Evolutionary conservation across 2,797 vertebrate species (phyloP).

Genomic region (Tenualosa thibaudeaui): DNA sequence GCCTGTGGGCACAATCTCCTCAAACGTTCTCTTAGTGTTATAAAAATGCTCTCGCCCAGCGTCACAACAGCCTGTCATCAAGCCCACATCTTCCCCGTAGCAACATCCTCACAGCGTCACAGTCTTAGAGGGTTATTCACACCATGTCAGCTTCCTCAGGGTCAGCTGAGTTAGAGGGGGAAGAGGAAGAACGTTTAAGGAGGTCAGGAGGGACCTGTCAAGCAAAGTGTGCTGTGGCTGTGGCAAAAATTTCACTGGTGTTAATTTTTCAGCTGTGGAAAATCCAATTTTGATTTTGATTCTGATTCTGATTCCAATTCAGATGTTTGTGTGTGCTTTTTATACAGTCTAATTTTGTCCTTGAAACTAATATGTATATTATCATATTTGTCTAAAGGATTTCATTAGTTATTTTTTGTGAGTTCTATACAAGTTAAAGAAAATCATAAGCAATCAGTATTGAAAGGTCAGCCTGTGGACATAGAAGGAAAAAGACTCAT

Average conservation of each 20-base stretch:
- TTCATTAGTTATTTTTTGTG: no score
- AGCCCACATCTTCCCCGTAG: background rate
- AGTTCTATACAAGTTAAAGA: no score
- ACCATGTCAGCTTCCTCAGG: background rate
- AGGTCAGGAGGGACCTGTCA: background rate
- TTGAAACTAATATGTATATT: no score
- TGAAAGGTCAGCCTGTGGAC: no score
- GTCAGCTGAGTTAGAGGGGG: no score
- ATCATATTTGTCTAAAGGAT: no score
- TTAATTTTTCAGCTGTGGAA: background rate
- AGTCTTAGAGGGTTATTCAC: background rate
- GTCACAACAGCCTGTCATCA: slow-evolving; percentile 8
- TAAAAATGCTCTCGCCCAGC: background rate
- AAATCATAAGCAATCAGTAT: no score
- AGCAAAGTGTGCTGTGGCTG: background rate
- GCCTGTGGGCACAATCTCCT: background rate
- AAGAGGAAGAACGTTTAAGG: background rate
- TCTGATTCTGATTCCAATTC: no score
- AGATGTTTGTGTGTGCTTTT: background rate
- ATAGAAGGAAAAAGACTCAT: no score
- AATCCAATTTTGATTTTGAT: background rate
- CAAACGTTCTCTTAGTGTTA: background rate
- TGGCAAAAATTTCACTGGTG: background rate
- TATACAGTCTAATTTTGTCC: no score
- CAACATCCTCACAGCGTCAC: background rate